phyloP scores from a whole-genome alignment of 2,888 invertebrate genomes.

The Microchrysa polita region DNA sequence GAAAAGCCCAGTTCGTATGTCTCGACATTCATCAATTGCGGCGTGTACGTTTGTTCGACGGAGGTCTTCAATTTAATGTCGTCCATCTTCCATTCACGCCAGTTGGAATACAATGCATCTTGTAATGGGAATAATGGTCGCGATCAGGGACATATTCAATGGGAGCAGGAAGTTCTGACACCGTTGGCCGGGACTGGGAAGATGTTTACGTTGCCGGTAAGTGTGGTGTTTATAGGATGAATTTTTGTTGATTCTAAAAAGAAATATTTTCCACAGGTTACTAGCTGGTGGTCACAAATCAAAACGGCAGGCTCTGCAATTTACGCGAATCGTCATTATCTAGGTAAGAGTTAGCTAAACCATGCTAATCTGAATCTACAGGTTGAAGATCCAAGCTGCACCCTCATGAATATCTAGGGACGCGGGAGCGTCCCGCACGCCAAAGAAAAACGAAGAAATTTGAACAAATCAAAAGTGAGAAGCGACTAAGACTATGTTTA shows the following conservation, averaged over 20 bases:
- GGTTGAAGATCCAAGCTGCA: too few species aligned
- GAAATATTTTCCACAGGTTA: slow-evolving; percentile 64
- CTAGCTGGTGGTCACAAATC: slow-evolving; percentile 97
- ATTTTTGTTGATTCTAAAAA: too few species aligned
- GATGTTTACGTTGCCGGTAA: slow-evolving; percentile 80
- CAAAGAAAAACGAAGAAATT: too few species aligned
- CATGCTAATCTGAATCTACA: too few species aligned
- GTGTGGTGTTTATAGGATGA: not conserved
- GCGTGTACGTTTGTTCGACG: slow-evolving; percentile 90
- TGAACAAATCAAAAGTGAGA: too few species aligned
- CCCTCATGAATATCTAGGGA: too few species aligned
- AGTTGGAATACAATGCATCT: slow-evolving; percentile 75
- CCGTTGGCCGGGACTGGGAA: slow-evolving; percentile 86
- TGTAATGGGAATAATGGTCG: slow-evolving; percentile 66
- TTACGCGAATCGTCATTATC: slow-evolving; percentile 96
- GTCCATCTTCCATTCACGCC: slow-evolving; percentile 79
- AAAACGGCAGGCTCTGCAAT: slow-evolving; percentile 98
- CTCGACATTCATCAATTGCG: slow-evolving; percentile 94
- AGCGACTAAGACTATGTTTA: too few species aligned
- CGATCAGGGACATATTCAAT: slow-evolving; percentile 83
- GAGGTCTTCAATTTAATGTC: slow-evolving; percentile 87
- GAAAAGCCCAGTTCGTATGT: slow-evolving; percentile 98
- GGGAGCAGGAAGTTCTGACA: slow-evolving; percentile 90
- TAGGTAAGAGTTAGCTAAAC: too few species aligned
- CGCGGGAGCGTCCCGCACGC: too few species aligned